A percentile compares a stretch with the other conserved stretches of the same genome.
These are phyloP conservation scores for Eublepharis macularius DNA, from an alignment of 2,113 vertebrate genomes.

Conservation along the genomic window DNA sequence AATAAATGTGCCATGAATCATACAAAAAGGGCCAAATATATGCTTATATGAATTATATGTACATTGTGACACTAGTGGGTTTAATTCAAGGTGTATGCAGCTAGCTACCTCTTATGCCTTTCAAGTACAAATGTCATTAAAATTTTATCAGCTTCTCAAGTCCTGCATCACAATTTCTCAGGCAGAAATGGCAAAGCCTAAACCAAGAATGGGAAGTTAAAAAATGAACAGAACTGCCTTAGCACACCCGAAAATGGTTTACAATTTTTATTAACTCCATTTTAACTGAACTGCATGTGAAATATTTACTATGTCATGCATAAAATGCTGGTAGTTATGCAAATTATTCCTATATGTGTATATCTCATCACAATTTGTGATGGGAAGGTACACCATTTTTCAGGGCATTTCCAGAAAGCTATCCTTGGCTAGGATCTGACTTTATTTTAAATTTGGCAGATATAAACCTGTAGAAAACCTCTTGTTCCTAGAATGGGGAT, in stretches of 20 bases:
- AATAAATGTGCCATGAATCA: conserved; percentile 44
- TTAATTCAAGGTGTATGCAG: conserved; percentile 48
- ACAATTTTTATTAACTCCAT: conserved; percentile 2
- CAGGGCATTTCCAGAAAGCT: conserved; percentile 46
- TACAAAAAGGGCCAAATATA: background rate
- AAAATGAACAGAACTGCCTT: conserved; percentile 53
- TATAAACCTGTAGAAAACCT: conserved; percentile 43
- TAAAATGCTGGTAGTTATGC: conserved; percentile 48
- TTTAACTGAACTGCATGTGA: conserved; percentile 1
- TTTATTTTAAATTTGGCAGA: conserved; percentile 34
- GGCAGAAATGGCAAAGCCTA: conserved; percentile 40
- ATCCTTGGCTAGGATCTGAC: conserved; percentile 21
- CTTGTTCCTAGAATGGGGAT: conserved; percentile 24
- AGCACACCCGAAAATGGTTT: conserved; percentile 46
- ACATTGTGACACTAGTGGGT: conserved; percentile 3
- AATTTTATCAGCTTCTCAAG: conserved; percentile 43
- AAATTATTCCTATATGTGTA: conserved; percentile 41
- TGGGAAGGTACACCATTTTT: conserved; percentile 43
- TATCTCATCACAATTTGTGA: conserved; percentile 49
- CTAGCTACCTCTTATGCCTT: conserved; percentile 28
- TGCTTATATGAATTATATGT: background rate
- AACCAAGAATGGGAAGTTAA: conserved; percentile 34
- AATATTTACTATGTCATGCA: background rate
- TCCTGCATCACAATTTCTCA: conserved; percentile 37
- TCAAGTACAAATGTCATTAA: conserved; percentile 48